Evolutionary conservation across 2,113 vertebrate genomes (phyloP).

Genomic region (Corythornis cristatus): DNA sequence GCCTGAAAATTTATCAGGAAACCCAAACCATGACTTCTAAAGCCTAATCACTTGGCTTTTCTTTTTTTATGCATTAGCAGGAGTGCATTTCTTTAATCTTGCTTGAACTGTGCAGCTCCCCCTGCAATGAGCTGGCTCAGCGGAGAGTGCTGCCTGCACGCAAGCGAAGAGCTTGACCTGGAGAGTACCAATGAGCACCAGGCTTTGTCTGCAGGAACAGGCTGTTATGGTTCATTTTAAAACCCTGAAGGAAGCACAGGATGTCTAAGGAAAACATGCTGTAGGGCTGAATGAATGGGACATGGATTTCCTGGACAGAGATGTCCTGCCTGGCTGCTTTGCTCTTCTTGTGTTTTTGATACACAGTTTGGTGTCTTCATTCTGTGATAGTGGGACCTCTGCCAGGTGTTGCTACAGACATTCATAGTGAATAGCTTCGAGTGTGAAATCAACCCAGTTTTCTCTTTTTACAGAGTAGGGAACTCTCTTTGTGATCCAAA

Average conservation of each 20-base stretch:
- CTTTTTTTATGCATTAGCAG: background rate
- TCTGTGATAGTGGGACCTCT: constrained; percentile 59
- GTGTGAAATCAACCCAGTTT: constrained; percentile 70
- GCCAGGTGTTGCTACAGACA: constrained; percentile 57
- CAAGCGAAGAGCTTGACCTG: background rate
- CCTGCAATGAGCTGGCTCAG: background rate
- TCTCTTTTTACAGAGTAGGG: constrained; percentile 53
- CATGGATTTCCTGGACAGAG: constrained; percentile 54
- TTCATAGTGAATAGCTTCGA: constrained; percentile 60
- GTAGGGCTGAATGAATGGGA: constrained; percentile 26
- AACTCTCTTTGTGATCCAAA: constrained; percentile 70
- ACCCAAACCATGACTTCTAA: background rate
- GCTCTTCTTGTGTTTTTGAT: constrained; percentile 47
- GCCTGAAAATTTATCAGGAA: background rate
- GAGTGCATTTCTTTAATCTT: background rate
- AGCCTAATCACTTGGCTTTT: background rate
- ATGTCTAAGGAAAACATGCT: constrained; percentile 52
- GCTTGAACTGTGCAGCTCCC: background rate
- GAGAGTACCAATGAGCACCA: background rate
- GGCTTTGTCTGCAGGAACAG: constrained; percentile 47
- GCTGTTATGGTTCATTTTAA: constrained; percentile 22
- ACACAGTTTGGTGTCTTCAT: constrained; percentile 56
- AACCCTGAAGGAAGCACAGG: constrained; percentile 57
- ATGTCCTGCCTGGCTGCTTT: constrained; percentile 40
- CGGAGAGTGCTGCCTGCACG: background rate